phyloP scores from a whole-genome alignment of 2,888 invertebrate genomes.

The Cryptus armator region DNA sequence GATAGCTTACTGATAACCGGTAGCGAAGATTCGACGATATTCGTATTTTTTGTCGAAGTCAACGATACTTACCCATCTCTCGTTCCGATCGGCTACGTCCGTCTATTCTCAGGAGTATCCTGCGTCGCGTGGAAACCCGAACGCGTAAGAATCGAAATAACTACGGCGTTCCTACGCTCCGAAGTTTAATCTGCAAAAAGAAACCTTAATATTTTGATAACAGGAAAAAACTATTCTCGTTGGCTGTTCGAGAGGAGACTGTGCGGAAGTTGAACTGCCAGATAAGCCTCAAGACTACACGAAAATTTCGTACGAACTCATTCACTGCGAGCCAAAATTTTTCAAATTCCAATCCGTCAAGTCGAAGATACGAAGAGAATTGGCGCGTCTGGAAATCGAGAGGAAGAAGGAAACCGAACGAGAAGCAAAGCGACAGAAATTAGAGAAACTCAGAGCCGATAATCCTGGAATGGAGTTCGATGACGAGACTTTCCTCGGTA shows the following conservation, averaged over 20 bases:
- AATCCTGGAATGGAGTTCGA: constrained; percentile 88
- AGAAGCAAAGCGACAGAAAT: constrained; percentile 86
- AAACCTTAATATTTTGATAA: constrained; percentile 21
- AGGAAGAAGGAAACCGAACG: constrained; percentile 86
- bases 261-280: constrained; percentile 86
- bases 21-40: constrained; percentile 90
- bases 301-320: constrained; percentile 84
- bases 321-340: constrained; percentile 79
- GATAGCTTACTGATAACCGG: constrained; percentile 88
- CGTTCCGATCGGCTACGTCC: constrained; percentile 89
- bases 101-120: constrained; percentile 88
- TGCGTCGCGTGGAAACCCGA: constrained; percentile 90
- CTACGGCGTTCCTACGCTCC: background rate
- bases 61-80: constrained; percentile 85
- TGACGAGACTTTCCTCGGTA: constrained; percentile 88
- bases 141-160: constrained; percentile 82
- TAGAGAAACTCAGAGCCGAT: constrained; percentile 87
- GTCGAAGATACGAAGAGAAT: constrained; percentile 87
- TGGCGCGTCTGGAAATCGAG: constrained; percentile 87
- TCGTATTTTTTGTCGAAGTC: constrained; percentile 87
- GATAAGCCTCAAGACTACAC: constrained; percentile 84
- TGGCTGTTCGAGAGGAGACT: constrained; percentile 87
- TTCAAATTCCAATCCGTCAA: constrained; percentile 88
- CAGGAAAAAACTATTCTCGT: constrained; percentile 85
- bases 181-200: background rate